Evolutionary conservation across 2,888 invertebrate species (phyloP), one percentile per base, ranked within the genome.

Genomic region (Cylindroiulus punctatus): DNA sequence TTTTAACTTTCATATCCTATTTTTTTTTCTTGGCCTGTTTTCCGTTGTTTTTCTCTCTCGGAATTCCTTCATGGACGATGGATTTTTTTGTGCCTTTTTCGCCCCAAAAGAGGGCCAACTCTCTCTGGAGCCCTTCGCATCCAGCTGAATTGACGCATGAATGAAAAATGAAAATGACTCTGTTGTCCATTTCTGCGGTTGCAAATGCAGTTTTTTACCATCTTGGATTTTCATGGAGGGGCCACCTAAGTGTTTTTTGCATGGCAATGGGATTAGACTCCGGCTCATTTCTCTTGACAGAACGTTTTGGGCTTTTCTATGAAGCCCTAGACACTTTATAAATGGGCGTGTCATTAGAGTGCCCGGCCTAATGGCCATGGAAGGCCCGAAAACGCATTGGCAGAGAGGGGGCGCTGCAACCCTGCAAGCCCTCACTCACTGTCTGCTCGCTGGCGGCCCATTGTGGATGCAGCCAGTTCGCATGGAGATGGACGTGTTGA

Each of bases 81-180:
- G 30, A 30, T 76, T 76, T 76, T 76, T 76, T 65, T 47, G 10
- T 30, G 19, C 30, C 30, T 32, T 76, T 12, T 26, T 65, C 65
- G 26, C 1, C 4, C 0, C 26, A 65, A 76, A 76, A 76, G 30
- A 26, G 26, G 26, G 76, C 26, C 10, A 65, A 65, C n/a, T 76
- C 76, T 76, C 76, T 76, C 30, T n/a, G n/a, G 76, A 76, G 76
- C 76, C 76, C 52, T 76, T 10, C 76, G 52, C 30, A 30, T 26
- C 14, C 1, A 30, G 52, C 30, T 84, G 47, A 84, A 84, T 32
- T 84, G 84, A 52, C 47, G 52, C 84, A 84, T 84, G 84, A 84
- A 84, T 84, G 84, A 84, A 47, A 84, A 84, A 84, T 84, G 52
- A 84, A 47, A 84, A 84, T 84, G 84, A 84, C 52, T 52, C 84